phyloP scores from a whole-genome alignment of 2,797 vertebrate species.

The Falco columbarius region DNA sequence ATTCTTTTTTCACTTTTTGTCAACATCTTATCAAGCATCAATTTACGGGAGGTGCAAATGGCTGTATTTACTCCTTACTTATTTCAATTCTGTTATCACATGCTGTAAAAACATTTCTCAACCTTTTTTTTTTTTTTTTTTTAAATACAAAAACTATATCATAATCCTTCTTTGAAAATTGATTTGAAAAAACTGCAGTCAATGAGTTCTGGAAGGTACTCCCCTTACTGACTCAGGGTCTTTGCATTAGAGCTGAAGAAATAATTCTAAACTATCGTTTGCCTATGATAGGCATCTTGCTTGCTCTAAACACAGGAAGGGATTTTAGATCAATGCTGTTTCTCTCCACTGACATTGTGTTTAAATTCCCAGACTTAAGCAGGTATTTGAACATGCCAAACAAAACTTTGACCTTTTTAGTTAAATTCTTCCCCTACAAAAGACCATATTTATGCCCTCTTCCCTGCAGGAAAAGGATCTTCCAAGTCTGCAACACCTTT shows the following conservation, averaged over 20 bases:
- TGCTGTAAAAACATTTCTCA: not conserved
- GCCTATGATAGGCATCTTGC: not conserved
- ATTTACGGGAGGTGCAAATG: not conserved
- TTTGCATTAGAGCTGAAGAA: not conserved
- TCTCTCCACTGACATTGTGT: not conserved
- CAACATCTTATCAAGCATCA: not conserved
- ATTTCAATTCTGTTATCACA: not conserved
- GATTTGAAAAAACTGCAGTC: not conserved
- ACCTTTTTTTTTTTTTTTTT: not conserved
- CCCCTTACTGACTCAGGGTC: not conserved
- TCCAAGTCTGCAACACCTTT: not conserved
- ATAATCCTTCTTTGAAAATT: not conserved
- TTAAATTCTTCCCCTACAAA: not conserved
- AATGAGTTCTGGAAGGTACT: not conserved
- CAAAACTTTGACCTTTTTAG: not conserved
- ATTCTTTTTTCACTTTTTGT: not conserved
- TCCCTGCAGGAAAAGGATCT: not conserved
- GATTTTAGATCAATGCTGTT: not conserved
- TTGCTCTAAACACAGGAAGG: not conserved
- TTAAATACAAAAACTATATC: not conserved
- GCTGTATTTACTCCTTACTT: not conserved
- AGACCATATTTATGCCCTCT: not conserved
- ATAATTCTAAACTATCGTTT: not conserved
- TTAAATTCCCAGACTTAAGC: not conserved
- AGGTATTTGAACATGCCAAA: not conserved